Evolutionary conservation across 2,797 vertebrate species (phyloP).

Genomic region (Typhlichthys subterraneus): DNA sequence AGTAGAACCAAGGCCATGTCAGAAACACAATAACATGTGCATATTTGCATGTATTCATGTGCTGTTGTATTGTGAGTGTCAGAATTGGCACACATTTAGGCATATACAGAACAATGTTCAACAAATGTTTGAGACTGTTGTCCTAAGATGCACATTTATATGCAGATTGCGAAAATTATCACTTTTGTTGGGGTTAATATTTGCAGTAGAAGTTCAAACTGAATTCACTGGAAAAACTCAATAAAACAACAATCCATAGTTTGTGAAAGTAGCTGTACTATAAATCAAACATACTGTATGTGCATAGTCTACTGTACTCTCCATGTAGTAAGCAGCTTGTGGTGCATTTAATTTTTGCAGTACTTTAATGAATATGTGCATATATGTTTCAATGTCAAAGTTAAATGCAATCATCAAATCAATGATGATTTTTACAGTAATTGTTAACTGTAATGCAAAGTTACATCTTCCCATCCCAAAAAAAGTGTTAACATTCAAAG

Average conservation of each 20-base stretch:
- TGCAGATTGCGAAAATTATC: slow-evolving; percentile 35
- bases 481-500: no score
- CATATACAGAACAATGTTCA: slow-evolving; percentile 52
- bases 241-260: no score
- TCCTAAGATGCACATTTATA: slow-evolving; percentile 44
- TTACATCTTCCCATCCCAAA: no score
- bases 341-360: no score
- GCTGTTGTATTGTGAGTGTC: slow-evolving; percentile 51
- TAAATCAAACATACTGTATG: no score
- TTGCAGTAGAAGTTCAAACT: slow-evolving; percentile 43
- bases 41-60: slow-evolving; percentile 70
- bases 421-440: no score
- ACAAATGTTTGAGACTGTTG: slow-evolving; percentile 34
- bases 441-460: no score
- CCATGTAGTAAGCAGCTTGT: not conserved
- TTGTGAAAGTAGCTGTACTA: no score
- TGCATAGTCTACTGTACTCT: not conserved
- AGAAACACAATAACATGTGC: slow-evolving; percentile 45
- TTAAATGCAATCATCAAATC: no score
- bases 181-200: slow-evolving; percentile 25
- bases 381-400: no score
- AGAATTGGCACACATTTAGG: slow-evolving; percentile 46
- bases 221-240: slow-evolving; percentile 7
- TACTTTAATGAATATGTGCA: no score
- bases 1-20: slow-evolving; percentile 56